Conservation (phyloP, 2,113 vertebrate genomes). For the Glaucomys volans region DNA sequence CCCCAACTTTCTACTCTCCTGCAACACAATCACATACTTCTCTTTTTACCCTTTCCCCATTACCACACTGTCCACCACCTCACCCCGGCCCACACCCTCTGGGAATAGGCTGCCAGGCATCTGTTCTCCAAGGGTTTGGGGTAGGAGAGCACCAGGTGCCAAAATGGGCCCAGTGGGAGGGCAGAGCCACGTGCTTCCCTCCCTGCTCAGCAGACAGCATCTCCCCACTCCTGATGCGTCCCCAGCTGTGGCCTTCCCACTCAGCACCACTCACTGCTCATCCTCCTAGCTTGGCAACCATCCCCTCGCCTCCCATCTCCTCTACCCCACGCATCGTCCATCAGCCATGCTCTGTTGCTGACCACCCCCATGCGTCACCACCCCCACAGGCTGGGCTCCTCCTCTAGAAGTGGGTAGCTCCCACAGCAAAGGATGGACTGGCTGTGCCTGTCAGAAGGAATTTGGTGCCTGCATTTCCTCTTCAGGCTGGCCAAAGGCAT, state of each 20-base stretch:
- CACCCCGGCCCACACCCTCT: constrained; percentile 54
- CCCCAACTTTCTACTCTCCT: background rate
- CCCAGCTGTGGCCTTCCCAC: constrained; percentile 79
- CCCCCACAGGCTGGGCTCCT: background rate
- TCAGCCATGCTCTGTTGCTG: background rate
- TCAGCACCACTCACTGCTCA: constrained; percentile 15
- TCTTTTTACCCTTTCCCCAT: background rate
- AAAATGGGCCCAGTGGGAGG: constrained; percentile 69
- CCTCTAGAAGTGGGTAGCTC: background rate
- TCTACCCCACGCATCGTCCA: constrained; percentile 15
- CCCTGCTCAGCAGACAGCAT: background rate
- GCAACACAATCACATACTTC: background rate
- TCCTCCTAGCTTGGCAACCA: constrained; percentile 29
- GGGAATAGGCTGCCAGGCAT: constrained; percentile 72
- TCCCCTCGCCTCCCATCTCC: background rate
- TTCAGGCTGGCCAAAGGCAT: rapidly evolving
- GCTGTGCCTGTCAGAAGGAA: background rate
- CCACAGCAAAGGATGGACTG: background rate
- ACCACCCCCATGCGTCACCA: background rate
- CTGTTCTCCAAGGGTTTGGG: constrained; percentile 51
- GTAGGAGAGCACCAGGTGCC: constrained; percentile 67
- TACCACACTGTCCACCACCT: constrained; percentile 43
- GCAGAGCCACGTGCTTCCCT: background rate
- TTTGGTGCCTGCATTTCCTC: background rate
- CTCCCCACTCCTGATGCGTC: background rate